phyloP scores from a whole-genome alignment of 2,888 invertebrate species.

The Idaea biselata region DNA sequence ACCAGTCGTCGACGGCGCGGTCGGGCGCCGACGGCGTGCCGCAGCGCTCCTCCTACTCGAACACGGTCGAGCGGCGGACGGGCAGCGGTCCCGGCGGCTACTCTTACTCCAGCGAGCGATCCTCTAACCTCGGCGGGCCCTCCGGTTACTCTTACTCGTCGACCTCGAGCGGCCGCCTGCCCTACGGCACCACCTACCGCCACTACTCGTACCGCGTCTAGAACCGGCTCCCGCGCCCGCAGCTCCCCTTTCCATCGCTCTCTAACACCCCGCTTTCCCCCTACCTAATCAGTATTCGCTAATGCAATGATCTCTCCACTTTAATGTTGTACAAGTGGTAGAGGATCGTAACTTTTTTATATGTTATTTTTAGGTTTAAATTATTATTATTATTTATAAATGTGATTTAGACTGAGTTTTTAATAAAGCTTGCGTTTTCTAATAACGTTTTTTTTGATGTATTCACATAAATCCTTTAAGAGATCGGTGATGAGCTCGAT shows the following conservation, averaged over 20 bases:
- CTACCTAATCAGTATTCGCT: conserved; percentile 75
- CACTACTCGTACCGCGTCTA: conserved; percentile 94
- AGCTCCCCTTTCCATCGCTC: conserved; percentile 39
- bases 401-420: conserved; percentile 76
- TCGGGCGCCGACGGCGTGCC: conserved; percentile 75
- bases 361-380: conserved; percentile 52
- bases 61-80: conserved; percentile 84
- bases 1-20: conserved; percentile 83
- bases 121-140: conserved; percentile 87
- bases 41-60: conserved; percentile 84
- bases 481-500: conserved; percentile 68
- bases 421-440: conserved; percentile 79
- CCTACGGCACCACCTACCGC: conserved; percentile 90
- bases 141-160: conserved; percentile 93
- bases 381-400: conserved; percentile 47
- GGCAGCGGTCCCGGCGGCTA: conserved; percentile 88
- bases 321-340: conserved; percentile 62
- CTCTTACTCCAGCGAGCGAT: conserved; percentile 87
- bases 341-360: conserved; percentile 66
- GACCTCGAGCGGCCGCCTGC: conserved; percentile 88
- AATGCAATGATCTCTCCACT: conserved; percentile 73
- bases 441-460: conserved; percentile 62
- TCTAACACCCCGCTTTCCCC: conserved; percentile 34
- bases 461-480: conserved; percentile 43
- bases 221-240: conserved; percentile 53